phyloP scores from a whole-genome alignment of 1,140 invertebrate species.

The Microplitis mediator region DNA sequence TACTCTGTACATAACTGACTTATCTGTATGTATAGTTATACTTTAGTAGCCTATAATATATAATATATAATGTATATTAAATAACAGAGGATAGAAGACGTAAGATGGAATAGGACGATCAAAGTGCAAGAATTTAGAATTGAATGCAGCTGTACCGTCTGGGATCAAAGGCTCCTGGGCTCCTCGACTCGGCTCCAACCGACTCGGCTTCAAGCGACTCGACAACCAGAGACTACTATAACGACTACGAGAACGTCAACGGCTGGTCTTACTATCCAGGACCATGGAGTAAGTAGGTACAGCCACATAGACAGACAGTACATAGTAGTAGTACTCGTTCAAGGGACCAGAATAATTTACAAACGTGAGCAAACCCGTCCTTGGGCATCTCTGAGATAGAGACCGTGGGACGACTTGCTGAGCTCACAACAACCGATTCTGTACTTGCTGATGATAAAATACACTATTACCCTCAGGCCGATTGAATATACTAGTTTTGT shows the following conservation, averaged over 20 bases:
- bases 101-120: background rate
- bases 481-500: background rate
- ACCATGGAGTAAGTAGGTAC: too few relatives aligned
- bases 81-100: background rate
- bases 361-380: constrained; percentile 11
- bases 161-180: constrained; percentile 1
- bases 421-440: background rate
- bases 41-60: background rate
- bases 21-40: background rate
- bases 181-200: background rate
- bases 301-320: too few relatives aligned
- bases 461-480: background rate
- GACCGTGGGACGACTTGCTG: background rate
- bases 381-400: background rate
- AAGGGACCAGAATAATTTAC: constrained; percentile 15
- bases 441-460: background rate
- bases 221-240: too few relatives aligned
- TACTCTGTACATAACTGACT: background rate
- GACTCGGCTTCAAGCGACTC: too few relatives aligned
- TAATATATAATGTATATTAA: background rate
- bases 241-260: too few relatives aligned
- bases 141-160: background rate
- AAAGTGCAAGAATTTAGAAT: constrained; percentile 8
- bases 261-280: too few relatives aligned
- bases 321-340: background rate